Base-by-base conservation (phyloP, 1,140 invertebrate species). In the Drosophila ercepeae region DNA sequence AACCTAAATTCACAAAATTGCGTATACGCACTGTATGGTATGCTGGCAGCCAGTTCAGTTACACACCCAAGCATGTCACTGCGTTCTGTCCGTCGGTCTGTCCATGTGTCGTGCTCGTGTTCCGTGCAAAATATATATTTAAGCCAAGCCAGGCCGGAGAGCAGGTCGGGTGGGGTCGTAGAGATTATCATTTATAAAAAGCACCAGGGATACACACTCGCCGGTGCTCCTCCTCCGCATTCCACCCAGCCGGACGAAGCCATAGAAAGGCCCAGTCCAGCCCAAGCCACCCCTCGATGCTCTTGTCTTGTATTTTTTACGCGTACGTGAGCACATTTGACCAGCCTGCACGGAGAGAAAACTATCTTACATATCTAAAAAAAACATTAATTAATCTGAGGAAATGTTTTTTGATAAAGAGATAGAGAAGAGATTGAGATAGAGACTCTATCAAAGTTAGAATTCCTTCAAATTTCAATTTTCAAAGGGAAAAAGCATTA, bases 131-230 rank as follows among this genome's bases (percentile, higher is more conserved):
- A 84, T 78, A 78, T 78, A 74, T 69, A 32, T 32, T 78, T 50
- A 67, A 67, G 63, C 60, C 45, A 34, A 51, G 42, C 34, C 6
- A 4, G 13, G 36, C 13, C 13, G 42, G 27, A 57, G 16, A 25
- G 55, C 77, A 68, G 52, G 42, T 67, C 41, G 41, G 52, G 16
- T 19, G 18, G 48, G 58, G 8, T 57, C 32, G 54, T 25, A 34
- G 58, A 71, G 79, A 83, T 71, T 72, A 79, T 83, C 64, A 84
- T 86, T 79, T 83, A 75, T 79, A 84, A 71, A 82, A 73, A 79
- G 67, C 81, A 75, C 61, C 63, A 64, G 75, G 75, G 44, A 75
- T 57, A 53, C 53, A 74, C 51, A 54, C 36, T 16, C 21, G 36
- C 27, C 27, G 21, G 52, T 19, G 9, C n/a, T n/a, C n/a, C n/a